phyloP scores from a whole-genome alignment of 2,888 invertebrate species.

The Drosophila fulvimacula region DNA sequence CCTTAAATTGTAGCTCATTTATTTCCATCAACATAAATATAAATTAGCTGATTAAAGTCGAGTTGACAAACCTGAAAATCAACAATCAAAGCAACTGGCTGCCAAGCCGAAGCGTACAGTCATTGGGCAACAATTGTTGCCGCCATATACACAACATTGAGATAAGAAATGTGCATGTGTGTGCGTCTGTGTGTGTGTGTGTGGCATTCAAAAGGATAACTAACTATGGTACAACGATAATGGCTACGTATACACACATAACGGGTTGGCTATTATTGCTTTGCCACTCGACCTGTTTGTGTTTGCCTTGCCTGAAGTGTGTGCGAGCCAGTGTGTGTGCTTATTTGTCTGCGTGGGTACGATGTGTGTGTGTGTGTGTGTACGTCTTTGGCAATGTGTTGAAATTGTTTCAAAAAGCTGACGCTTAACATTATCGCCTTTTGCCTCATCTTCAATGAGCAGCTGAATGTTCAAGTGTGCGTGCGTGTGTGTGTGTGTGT shows the following conservation, averaged over 20 bases:
- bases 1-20: neutral
- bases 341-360: neutral
- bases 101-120: conserved; percentile 41
- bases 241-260: conserved; percentile 61
- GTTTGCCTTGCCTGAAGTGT: conserved; percentile 25
- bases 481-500: conserved; percentile 2
- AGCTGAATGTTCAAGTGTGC: conserved; percentile 14
- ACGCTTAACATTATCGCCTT: conserved; percentile 71
- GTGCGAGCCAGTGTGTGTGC: neutral
- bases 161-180: conserved; percentile 8
- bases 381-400: conserved; percentile 47
- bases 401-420: conserved; percentile 73
- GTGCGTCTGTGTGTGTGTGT: conserved; percentile 15
- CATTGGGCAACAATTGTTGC: conserved; percentile 52
- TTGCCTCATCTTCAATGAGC: conserved; percentile 58
- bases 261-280: conserved; percentile 66
- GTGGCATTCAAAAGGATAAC: conserved; percentile 72
- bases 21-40: conserved; percentile 14
- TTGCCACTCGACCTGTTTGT: conserved; percentile 57
- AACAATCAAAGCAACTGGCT: conserved; percentile 44
- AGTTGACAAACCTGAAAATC: conserved; percentile 21
- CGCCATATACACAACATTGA: conserved; percentile 16
- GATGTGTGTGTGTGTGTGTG: conserved; percentile 16
- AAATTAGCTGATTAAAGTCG: conserved; percentile 33
- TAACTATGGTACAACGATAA: conserved; percentile 63